These are phyloP conservation scores for Cerastoderma edule DNA, from an alignment of 2,888 invertebrate species.

Conservation along the genomic window DNA sequence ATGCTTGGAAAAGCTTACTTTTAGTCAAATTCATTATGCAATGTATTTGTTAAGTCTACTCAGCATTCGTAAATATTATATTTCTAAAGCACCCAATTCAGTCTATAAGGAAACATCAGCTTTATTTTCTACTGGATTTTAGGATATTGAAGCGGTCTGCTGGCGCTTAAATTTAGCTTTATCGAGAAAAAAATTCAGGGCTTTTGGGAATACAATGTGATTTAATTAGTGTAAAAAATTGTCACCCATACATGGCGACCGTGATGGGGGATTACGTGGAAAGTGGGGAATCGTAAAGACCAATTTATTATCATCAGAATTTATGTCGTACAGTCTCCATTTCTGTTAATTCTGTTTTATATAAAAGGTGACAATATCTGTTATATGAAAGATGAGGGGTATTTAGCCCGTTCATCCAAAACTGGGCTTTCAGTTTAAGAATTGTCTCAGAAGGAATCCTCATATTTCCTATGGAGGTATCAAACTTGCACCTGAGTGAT, in stretches of 20 bases:
- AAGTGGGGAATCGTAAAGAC: neutral
- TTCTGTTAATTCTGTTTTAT: constrained; percentile 7
- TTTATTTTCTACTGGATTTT: neutral
- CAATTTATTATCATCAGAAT: constrained; percentile 12
- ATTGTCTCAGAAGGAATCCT: neutral
- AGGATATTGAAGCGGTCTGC: constrained; percentile 1
- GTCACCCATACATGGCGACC: constrained; percentile 9
- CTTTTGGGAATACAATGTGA: constrained; percentile 16
- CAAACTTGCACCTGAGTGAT: no score
- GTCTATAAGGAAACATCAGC: no score
- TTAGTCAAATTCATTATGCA: no score
- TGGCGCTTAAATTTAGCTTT: constrained; percentile 4
- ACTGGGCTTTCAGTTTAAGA: neutral
- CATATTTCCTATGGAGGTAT: no score
- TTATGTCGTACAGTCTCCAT: neutral
- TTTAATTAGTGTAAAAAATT: constrained; percentile 15
- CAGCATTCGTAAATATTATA: no score
- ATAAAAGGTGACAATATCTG: neutral
- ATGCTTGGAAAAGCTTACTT: no score
- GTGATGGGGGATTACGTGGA: neutral
- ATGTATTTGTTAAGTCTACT: no score
- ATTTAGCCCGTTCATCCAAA: neutral
- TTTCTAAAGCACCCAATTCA: no score
- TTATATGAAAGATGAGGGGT: neutral
- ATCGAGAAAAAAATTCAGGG: constrained; percentile 13